These are phyloP conservation scores for Trachelus iudaicus DNA, from an alignment of 2,888 invertebrate genomes.

Conservation along the genomic window DNA sequence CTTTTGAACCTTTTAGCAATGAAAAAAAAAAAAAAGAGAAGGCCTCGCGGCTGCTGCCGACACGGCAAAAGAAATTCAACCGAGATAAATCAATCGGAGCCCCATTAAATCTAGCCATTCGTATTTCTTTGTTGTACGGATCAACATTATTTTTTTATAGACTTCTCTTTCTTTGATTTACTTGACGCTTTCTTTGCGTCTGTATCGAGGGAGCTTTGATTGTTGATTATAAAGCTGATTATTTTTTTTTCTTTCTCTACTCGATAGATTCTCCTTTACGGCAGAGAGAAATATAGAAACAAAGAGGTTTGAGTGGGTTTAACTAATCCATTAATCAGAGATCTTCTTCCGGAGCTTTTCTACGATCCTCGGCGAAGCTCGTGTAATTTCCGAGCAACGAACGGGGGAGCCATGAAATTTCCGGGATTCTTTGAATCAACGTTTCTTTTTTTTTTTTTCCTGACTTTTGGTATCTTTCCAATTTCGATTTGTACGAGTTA, in stretches of 20 bases:
- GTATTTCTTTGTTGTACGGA: background rate
- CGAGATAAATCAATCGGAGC: background rate
- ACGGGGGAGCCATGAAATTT: no score
- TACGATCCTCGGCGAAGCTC: no score
- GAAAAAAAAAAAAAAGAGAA: background rate
- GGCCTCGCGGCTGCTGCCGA: background rate
- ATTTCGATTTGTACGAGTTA: background rate
- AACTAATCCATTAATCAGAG: no score
- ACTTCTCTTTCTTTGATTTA: background rate
- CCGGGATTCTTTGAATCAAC: background rate
- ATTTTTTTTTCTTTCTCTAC: no score
- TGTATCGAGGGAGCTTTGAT: no score
- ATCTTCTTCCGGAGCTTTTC: no score
- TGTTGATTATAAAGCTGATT: no score
- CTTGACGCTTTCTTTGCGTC: background rate
- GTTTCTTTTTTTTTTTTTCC: background rate
- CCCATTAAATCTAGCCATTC: background rate
- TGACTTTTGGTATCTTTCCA: background rate
- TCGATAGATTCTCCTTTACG: no score
- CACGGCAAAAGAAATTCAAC: background rate
- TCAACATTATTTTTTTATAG: background rate
- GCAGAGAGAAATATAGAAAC: no score
- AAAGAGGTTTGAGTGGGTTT: no score
- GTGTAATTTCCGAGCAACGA: no score
- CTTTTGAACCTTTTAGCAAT: conserved; percentile 17